These are phyloP conservation scores for Onychostruthus taczanowskii DNA, from an alignment of 2,113 vertebrate species.

Conservation along the genomic window DNA sequence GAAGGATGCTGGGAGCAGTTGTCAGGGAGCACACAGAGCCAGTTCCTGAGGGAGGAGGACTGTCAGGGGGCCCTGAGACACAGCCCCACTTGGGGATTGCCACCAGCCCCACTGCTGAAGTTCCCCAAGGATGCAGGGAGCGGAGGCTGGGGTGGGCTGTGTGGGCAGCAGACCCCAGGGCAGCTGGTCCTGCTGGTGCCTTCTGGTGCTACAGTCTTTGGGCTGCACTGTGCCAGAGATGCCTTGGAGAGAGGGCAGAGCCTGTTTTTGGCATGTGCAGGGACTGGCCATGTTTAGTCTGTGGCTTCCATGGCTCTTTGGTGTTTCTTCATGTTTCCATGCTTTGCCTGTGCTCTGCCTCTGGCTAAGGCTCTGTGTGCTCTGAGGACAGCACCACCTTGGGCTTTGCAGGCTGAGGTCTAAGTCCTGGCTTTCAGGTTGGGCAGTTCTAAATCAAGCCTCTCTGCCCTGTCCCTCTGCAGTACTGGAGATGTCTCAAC, in stretches of 20 bases:
- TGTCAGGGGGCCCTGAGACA: background rate
- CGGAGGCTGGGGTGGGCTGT: fast-evolving
- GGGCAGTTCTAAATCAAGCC: background rate
- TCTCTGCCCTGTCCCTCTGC: background rate
- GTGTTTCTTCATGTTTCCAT: background rate
- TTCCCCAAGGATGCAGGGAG: background rate
- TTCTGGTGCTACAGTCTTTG: background rate
- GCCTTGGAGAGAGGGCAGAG: background rate
- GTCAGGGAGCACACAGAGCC: background rate
- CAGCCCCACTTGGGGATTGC: background rate
- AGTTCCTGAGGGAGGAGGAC: background rate
- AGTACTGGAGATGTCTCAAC: background rate
- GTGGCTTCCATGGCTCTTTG: background rate
- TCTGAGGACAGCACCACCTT: background rate
- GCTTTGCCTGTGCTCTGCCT: background rate
- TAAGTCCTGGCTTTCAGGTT: background rate
- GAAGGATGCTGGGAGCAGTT: background rate
- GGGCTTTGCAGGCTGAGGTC: background rate
- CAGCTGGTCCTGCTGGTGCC: background rate
- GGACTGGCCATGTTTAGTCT: background rate
- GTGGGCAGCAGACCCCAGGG: background rate
- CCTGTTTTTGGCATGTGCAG: background rate
- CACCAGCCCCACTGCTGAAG: background rate
- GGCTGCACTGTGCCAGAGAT: background rate
- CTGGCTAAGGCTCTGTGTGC: background rate